Base-by-base conservation (phyloP, 2,797 vertebrate genomes). In the Pelochelys cantorii region DNA sequence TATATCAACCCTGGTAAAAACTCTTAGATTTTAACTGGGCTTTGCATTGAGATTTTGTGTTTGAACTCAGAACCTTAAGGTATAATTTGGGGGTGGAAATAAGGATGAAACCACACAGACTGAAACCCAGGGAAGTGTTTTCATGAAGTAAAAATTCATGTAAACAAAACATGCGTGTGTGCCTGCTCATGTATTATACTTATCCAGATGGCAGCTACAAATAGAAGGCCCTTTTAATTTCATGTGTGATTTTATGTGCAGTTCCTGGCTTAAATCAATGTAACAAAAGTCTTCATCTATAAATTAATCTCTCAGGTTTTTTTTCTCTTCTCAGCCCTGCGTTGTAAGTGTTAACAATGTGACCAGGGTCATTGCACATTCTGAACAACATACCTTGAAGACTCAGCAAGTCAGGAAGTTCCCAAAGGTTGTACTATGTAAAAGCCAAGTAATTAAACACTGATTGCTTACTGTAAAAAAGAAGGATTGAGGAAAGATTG, bases 401-500 rank as follows among this genome's bases (percentile, higher is more conserved):
- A 59, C 90, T 96, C 89, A 94, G 84, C 90, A 86, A 95, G 85
- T 96, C 82, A 90, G 89, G 65, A 95, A 93, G 92, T 86, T 97
- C 92, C 97, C 96, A 92, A 94, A 97, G 95, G 91, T 88, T 97
- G 95, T 85, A 87, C 65, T 86, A 85, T 90, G 87, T 96, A 96
- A 96, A 97, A 98, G 94, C 96, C 92, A 97, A 96, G 95, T 96
- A 97, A 97, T 97, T 97, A 98, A 97, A 97, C 83, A 96, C 84
- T 89, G 91, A 96, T 97, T 97, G 95, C 90, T 95, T 95, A 96
- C 93, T 92, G 85, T 88, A 55, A 55, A 55, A 56, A 59, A 27
- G 27, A 65, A n/a, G 27, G 25, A 11, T 59, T 92, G 97, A 97
- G 94, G 95, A 95, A 97, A 97, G 92, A 78, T 57, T 95, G 82